phyloP scores from a whole-genome alignment of 2,797 vertebrate genomes.

The Enteromius unitaeniatus region DNA sequence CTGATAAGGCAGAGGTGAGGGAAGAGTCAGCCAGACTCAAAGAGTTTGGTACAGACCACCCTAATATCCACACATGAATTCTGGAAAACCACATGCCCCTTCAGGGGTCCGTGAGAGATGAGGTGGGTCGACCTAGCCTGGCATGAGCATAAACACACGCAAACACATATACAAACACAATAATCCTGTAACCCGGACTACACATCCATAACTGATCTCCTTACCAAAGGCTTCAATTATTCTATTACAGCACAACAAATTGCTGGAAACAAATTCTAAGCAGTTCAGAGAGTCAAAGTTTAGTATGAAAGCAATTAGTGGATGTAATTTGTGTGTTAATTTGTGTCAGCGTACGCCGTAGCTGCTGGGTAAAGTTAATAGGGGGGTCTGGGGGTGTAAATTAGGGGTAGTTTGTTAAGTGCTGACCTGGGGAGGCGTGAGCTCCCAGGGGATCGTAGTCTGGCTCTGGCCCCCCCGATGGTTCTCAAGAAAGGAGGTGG shows the following conservation, averaged over 20 bases:
- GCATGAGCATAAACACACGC: constrained; percentile 31
- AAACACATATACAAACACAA: constrained; percentile 32
- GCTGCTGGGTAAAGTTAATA: constrained; percentile 1
- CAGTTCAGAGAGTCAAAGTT: constrained; percentile 7
- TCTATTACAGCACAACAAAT: constrained; percentile 24
- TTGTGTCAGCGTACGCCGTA: constrained; percentile 10
- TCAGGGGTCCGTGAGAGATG: constrained; percentile 28
- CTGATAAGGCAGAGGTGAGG: constrained; percentile 58
- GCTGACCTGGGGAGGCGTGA: constrained; percentile 74
- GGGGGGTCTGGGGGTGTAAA: constrained; percentile 17
- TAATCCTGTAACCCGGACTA: constrained; percentile 5
- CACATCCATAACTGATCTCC: constrained; percentile 26
- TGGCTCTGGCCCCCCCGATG: constrained; percentile 66
- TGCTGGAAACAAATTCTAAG: constrained; percentile 16
- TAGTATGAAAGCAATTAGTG: constrained; percentile 33
- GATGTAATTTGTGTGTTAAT: constrained; percentile 41
- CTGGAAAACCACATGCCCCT: constrained; percentile 12
- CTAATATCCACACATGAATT: constrained; percentile 30
- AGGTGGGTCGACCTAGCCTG: constrained; percentile 12
- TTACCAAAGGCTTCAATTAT: constrained; percentile 28
- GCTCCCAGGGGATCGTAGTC: constrained; percentile 70
- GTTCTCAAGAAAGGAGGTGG: constrained; percentile 69
- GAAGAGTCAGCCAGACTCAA: constrained; percentile 50
- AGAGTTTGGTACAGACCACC: constrained; percentile 33
- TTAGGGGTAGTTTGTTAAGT: constrained; percentile 29